Conservation (phyloP, 2,888 invertebrate genomes). For the Sipha maydis region DNA sequence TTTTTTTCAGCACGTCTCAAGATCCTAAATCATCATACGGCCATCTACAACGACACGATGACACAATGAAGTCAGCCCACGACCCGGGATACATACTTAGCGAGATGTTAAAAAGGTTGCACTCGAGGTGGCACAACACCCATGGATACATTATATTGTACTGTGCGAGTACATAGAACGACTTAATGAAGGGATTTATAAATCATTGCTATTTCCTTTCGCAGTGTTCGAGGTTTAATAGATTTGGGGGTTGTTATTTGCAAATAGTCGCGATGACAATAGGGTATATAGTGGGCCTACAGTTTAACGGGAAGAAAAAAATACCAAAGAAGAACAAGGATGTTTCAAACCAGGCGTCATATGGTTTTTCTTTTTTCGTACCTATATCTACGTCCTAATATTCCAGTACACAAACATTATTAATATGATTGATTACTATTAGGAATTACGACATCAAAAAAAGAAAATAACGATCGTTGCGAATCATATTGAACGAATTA, state of each 20-base stretch:
- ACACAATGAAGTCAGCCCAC: constrained; percentile 46
- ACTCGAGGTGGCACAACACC: constrained; percentile 36
- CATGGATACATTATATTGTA: constrained; percentile 21
- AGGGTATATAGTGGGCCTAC: neutral
- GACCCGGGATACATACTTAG: constrained; percentile 30
- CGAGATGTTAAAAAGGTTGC: constrained; percentile 41
- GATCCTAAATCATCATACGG: constrained; percentile 41
- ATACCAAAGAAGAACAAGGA: neutral
- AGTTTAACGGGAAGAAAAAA: neutral
- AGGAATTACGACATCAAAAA: constrained; percentile 19
- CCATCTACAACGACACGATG: constrained; percentile 6
- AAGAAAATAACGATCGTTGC: constrained; percentile 22
- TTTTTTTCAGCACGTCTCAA: constrained; percentile 18
- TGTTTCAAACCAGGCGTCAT: constrained; percentile 24
- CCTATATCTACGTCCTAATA: constrained; percentile 30
- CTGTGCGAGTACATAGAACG: constrained; percentile 9
- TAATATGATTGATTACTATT: constrained; percentile 33
- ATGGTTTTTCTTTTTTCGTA: neutral
- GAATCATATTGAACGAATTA: constrained; percentile 3
- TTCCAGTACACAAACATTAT: constrained; percentile 16
- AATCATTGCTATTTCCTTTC: constrained; percentile 30
- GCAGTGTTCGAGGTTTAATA: neutral
- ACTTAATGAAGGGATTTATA: constrained; percentile 59
- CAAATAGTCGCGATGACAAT: constrained; percentile 50
- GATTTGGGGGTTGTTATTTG: constrained; percentile 45